These are phyloP conservation scores for Sinelater perroti DNA, from an alignment of 2,888 invertebrate genomes.

Conservation along the genomic window DNA sequence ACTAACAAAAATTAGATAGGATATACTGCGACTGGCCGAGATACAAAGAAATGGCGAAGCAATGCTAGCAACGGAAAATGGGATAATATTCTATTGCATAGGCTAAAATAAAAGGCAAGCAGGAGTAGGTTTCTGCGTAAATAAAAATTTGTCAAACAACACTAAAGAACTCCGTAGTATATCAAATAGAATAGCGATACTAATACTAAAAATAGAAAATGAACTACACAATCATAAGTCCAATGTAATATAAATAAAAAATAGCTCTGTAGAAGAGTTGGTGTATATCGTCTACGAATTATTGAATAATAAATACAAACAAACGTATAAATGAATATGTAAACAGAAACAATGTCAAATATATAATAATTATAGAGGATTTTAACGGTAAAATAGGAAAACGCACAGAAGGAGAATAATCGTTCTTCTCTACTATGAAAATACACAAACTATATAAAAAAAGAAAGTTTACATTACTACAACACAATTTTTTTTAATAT, in stretches of 20 bases:
- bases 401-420: too few relatives aligned
- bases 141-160: neutral
- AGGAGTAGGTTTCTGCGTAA: neutral
- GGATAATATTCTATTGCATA: neutral
- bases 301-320: too few relatives aligned
- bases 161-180: neutral
- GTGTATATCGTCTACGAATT: neutral
- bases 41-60: neutral
- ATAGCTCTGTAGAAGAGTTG: neutral
- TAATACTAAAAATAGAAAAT: neutral
- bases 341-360: too few relatives aligned
- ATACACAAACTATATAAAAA: too few relatives aligned
- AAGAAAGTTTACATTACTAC: too few relatives aligned
- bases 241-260: neutral
- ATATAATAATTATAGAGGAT: too few relatives aligned
- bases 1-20: neutral
- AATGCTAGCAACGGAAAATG: neutral
- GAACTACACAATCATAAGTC: neutral
- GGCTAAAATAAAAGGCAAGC: neutral
- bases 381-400: too few relatives aligned
- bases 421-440: too few relatives aligned
- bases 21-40: neutral
- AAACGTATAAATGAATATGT: too few relatives aligned
- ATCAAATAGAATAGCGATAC: neutral
- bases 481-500: too few relatives aligned